phyloP scores from a whole-genome alignment of 2,113 vertebrate species.

The Uria lomvia region DNA sequence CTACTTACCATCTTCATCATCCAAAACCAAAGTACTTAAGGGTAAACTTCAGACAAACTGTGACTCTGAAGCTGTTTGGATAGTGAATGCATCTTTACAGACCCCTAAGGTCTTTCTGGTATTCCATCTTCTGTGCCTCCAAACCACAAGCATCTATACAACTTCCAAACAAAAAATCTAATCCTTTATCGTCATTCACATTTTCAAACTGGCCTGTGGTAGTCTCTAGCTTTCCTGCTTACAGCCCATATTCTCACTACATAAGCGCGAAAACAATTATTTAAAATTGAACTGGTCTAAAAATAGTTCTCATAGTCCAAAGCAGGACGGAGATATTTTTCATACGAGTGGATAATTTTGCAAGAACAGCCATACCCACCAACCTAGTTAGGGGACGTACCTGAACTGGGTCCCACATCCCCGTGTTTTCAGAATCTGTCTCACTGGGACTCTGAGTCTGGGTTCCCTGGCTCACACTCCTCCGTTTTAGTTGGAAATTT shows the following conservation, averaged over 20 bases:
- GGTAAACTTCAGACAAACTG: background rate
- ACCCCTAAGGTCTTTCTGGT: background rate
- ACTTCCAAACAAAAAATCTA: background rate
- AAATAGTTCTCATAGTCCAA: background rate
- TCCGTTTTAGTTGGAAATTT: background rate
- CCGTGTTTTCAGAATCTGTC: background rate
- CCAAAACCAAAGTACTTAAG: background rate
- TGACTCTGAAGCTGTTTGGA: background rate
- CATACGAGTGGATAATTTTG: background rate
- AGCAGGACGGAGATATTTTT: background rate
- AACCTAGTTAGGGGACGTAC: background rate
- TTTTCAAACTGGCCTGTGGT: background rate
- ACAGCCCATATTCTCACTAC: background rate
- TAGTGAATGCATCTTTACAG: background rate
- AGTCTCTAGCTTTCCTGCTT: background rate
- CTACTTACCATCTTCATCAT: background rate
- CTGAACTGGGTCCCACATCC: background rate
- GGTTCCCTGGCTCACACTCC: background rate
- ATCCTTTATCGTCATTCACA: background rate
- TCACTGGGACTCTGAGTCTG: background rate
- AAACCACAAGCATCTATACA: background rate
- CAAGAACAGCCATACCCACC: background rate
- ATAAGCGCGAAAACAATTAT: background rate
- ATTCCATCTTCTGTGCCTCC: background rate
- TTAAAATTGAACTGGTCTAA: background rate